Evolutionary conservation across 2,797 vertebrate species (phyloP).

Genomic region (Micropoecilia bifurca): DNA sequence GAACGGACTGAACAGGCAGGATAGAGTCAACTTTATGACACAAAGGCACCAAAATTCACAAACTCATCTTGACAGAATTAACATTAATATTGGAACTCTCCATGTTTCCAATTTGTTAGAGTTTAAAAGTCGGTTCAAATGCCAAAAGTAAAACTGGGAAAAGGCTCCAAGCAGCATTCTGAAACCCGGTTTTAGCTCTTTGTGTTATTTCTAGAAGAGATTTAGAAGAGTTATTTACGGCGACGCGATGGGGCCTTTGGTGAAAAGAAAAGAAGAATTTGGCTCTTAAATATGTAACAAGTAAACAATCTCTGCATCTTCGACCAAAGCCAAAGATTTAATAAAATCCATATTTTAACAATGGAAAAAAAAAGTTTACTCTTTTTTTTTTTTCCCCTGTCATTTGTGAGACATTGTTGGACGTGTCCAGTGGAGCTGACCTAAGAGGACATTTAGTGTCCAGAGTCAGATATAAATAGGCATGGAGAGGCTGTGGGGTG

Average conservation of each 20-base stretch:
- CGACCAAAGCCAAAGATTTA: background rate
- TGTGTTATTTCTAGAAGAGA: background rate
- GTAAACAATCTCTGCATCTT: background rate
- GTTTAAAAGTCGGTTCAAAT: background rate
- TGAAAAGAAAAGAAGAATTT: background rate
- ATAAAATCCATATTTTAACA: background rate
- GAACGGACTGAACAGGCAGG: no score
- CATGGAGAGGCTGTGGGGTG: slow-evolving; percentile 17
- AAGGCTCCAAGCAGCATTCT: background rate
- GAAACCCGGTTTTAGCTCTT: background rate
- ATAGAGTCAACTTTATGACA: background rate
- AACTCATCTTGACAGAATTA: background rate
- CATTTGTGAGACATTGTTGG: background rate
- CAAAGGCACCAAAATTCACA: background rate
- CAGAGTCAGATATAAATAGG: slow-evolving; percentile 36
- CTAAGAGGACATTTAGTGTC: slow-evolving; percentile 5
- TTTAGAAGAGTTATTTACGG: background rate
- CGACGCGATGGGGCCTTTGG: no score
- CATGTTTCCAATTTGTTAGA: background rate
- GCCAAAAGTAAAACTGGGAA: background rate
- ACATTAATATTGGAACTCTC: background rate
- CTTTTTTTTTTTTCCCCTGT: background rate
- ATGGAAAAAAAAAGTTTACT: background rate
- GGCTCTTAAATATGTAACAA: background rate
- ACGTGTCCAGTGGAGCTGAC: slow-evolving; percentile 7